Evolutionary conservation across 2,888 invertebrate species (phyloP), one percentile per base, ranked within the genome.

Genomic region (Keiferia lycopersicella): DNA sequence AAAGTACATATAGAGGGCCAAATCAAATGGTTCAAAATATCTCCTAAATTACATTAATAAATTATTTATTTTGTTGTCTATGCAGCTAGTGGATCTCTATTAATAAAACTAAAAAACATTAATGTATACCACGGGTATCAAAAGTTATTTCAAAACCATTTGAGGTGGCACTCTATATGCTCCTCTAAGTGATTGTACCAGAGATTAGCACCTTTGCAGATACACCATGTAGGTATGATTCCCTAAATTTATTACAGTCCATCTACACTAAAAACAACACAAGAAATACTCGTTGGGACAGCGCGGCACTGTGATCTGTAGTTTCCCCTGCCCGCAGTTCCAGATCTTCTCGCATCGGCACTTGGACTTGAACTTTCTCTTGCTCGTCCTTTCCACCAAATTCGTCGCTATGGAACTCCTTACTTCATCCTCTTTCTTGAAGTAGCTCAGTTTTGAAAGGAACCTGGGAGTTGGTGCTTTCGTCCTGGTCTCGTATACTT

Each of bases 221-320:
- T 30, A 30, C 30, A 30, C 2, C 30, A 2, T 30, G 30, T 30
- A n/a, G n/a, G n/a, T n/a, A 20, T 51, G 1, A 8, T 20, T 11
- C 14, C 14, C 22, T 53, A 53, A 26, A 50, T 20, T 11, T 0
- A 2, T 14, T 14, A 53, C 2, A 14, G 6, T 53, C 20, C 22
- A 11, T 14, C 76, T 77, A 88, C 68, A 87, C n/a, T n/a, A n/a
- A n/a, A n/a, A 87, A 76, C 92, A 92, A 68, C 92, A 92, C 77
- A 92, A 66, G 66, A 92, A 92, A 65, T 87, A 87, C 56, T 92
- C 92, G 11, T 87, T 76, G 0, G 92, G 92, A 72, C 92, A 92
- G 48, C 92, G 73, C 1, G 88, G 87, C 18, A 92, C 88, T 0
- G 85, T 81, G 6, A 92, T 88, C 70, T 92, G 92, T 16, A 92